Evolutionary conservation across 2,797 vertebrate species (phyloP).

Genomic region (Platalea minor): DNA sequence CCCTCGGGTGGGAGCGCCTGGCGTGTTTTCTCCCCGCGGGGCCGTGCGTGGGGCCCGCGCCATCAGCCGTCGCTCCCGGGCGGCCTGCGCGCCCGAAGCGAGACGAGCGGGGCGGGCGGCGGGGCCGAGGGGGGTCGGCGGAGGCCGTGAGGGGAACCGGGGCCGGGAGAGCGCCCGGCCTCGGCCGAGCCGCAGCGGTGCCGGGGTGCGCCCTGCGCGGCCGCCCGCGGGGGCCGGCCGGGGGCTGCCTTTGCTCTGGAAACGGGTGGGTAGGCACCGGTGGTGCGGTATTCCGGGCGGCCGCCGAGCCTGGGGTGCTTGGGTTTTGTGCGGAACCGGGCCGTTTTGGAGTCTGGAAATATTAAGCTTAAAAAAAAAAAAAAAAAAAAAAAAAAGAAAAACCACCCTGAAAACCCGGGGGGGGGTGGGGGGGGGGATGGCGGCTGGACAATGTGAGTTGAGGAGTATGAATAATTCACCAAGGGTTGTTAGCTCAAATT

Average conservation of each 20-base stretch:
- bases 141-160: neutral
- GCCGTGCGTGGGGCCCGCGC: neutral
- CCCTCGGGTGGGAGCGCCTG: neutral
- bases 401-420: too few species aligned
- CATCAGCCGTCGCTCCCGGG: neutral
- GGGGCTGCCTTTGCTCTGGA: neutral
- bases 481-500: constrained; percentile 11
- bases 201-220: too few species aligned
- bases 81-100: neutral
- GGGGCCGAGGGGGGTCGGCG: neutral
- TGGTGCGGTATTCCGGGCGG: neutral
- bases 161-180: neutral
- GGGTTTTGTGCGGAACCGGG: neutral
- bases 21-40: neutral
- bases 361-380: neutral
- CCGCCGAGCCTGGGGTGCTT: neutral
- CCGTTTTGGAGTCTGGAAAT: neutral
- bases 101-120: neutral
- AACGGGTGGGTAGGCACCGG: neutral
- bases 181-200: neutral
- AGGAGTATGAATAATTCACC: constrained; percentile 52
- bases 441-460: neutral
- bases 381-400: too few species aligned
- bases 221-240: too few species aligned
- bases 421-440: neutral